A percentile compares a stretch with the other conserved stretches of the same genome.
phyloP scores from a whole-genome alignment of 2,888 invertebrate genomes.

The Habrosyne pyritoides region DNA sequence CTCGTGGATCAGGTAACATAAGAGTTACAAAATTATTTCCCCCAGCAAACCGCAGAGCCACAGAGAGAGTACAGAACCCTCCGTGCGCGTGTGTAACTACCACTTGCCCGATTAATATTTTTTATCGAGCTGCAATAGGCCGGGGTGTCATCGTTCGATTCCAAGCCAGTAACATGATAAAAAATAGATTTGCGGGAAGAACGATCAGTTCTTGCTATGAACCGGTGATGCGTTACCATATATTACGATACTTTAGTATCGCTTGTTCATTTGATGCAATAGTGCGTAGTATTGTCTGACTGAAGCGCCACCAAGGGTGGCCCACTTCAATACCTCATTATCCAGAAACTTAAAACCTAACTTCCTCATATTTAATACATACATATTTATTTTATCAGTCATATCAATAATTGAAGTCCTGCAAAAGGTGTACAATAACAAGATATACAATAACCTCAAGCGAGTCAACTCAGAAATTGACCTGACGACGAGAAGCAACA shows the following conservation, averaged over 20 bases:
- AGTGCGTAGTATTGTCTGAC: background rate
- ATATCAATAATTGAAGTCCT: too few species aligned
- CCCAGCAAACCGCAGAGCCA: too few species aligned
- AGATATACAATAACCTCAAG: too few species aligned
- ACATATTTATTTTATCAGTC: too few species aligned
- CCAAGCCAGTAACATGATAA: slow-evolving; percentile 5
- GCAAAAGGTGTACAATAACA: too few species aligned
- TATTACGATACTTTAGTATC: background rate
- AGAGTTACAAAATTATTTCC: too few species aligned
- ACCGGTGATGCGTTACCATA: background rate
- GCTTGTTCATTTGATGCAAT: background rate
- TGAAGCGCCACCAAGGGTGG: background rate
- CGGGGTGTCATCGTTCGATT: slow-evolving; percentile 13
- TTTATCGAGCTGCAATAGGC: slow-evolving; percentile 6
- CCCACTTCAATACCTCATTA: background rate
- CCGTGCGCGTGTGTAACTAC: background rate
- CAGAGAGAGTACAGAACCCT: background rate
- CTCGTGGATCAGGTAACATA: too few species aligned
- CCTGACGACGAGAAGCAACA: too few species aligned
- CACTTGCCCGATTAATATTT: background rate
- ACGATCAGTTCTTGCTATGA: background rate
- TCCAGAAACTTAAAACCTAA: too few species aligned
- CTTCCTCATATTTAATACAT: too few species aligned
- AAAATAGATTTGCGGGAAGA: background rate
- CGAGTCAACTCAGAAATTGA: too few species aligned